Evolutionary conservation across 2,888 invertebrate species (phyloP).

Genomic region (Eristalis pertinax): DNA sequence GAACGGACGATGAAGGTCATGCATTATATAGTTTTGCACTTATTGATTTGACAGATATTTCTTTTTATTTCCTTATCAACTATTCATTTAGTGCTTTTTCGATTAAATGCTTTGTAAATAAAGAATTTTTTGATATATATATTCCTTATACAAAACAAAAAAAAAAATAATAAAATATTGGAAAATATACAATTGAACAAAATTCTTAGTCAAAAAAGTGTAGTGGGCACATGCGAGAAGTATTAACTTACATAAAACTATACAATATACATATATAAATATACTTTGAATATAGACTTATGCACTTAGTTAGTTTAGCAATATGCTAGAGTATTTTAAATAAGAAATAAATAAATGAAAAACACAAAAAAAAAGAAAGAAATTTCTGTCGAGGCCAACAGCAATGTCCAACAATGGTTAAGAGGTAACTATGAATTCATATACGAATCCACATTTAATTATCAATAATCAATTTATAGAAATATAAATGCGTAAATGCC

Average conservation of each 20-base stretch:
- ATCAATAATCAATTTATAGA: slow-evolving; percentile 27
- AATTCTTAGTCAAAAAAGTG: slow-evolving; percentile 60
- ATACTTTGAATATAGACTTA: slow-evolving; percentile 45
- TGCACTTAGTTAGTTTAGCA: slow-evolving; percentile 63
- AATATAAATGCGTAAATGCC: slow-evolving; percentile 32
- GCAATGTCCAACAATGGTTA: slow-evolving; percentile 36
- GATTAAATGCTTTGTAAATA: slow-evolving; percentile 61
- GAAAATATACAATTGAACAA: slow-evolving; percentile 22
- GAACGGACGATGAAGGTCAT: slow-evolving; percentile 1
- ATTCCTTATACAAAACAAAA: background rate
- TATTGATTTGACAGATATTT: slow-evolving; percentile 4
- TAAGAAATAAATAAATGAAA: background rate
- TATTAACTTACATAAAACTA: slow-evolving; percentile 31
- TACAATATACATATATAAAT: slow-evolving; percentile 21
- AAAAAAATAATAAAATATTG: background rate
- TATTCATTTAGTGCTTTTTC: slow-evolving; percentile 24
- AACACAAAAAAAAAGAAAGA: background rate
- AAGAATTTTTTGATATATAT: slow-evolving; percentile 12
- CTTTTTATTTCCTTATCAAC: slow-evolving; percentile 28
- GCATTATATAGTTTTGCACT: background rate
- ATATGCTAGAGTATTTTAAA: slow-evolving; percentile 38
- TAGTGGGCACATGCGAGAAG: slow-evolving; percentile 72
- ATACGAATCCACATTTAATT: slow-evolving; percentile 21
- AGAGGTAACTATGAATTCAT: slow-evolving; percentile 53
- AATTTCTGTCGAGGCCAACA: slow-evolving; percentile 17